Evolutionary conservation across 2,888 invertebrate genomes (phyloP).

Genomic region (Euphydryas editha): DNA sequence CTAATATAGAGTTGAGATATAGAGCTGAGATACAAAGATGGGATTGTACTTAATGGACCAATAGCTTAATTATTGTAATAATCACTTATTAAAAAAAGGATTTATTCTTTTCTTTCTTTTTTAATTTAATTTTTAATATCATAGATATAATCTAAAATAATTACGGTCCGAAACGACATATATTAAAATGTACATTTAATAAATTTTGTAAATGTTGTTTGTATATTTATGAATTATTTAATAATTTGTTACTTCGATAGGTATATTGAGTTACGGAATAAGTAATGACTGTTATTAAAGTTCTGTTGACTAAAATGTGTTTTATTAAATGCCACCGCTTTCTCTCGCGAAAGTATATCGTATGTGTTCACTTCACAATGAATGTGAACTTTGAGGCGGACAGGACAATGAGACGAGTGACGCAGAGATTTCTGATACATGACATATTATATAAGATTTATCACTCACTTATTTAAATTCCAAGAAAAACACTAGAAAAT

Average conservation of each 20-base stretch:
- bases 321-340: constrained; percentile 21
- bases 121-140: background rate
- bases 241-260: constrained; percentile 23
- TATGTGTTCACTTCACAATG: constrained; percentile 2
- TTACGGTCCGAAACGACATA: background rate
- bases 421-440: background rate
- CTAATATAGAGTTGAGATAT: background rate
- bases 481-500: background rate
- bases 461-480: background rate
- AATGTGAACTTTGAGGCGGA: background rate
- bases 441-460: background rate
- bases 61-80: background rate
- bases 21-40: background rate
- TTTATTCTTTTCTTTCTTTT: background rate
- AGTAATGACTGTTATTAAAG: constrained; percentile 34
- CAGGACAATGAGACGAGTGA: background rate
- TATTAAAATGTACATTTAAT: background rate
- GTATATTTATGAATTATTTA: constrained; percentile 30
- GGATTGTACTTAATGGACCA: background rate
- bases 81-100: background rate
- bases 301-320: constrained; percentile 30
- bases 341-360: constrained; percentile 5
- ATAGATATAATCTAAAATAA: background rate
- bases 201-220: constrained; percentile 19
- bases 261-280: constrained; percentile 5